A percentile compares a stretch with the other conserved stretches of the same genome.
These are phyloP conservation scores for Corvus moneduloides DNA, from an alignment of 2,113 vertebrate genomes.

Conservation along the genomic window DNA sequence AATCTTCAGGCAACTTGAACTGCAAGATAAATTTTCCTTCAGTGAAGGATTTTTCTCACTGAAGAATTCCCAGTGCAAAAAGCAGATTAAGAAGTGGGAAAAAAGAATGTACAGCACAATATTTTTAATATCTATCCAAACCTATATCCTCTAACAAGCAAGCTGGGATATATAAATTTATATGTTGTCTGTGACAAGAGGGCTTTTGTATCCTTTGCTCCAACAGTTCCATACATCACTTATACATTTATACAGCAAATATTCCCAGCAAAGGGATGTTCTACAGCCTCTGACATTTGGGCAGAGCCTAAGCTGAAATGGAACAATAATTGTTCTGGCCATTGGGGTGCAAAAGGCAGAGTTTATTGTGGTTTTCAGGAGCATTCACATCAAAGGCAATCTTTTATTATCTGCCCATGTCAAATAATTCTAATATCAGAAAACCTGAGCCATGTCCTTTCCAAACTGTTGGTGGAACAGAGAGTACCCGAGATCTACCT, in stretches of 20 bases:
- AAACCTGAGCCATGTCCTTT: neutral
- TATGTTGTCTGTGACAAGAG: neutral
- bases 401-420: neutral
- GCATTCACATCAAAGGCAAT: neutral
- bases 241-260: rapidly evolving
- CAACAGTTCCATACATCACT: neutral
- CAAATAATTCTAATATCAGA: neutral
- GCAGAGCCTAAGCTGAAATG: neutral
- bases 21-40: neutral
- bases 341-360: neutral
- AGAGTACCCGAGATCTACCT: no score
- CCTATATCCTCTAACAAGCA: neutral
- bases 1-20: neutral
- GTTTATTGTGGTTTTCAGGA: neutral
- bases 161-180: neutral
- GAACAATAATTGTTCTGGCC: neutral
- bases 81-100: neutral
- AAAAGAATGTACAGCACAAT: neutral
- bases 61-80: neutral
- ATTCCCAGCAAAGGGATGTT: neutral
- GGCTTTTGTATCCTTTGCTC: neutral
- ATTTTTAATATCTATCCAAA: neutral
- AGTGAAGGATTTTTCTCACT: neutral
- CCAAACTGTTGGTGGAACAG: neutral
- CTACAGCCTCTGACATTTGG: neutral